Evolutionary conservation across 2,888 invertebrate species (phyloP), one percentile per base, ranked within the genome.

Genomic region (Brenthis ino): DNA sequence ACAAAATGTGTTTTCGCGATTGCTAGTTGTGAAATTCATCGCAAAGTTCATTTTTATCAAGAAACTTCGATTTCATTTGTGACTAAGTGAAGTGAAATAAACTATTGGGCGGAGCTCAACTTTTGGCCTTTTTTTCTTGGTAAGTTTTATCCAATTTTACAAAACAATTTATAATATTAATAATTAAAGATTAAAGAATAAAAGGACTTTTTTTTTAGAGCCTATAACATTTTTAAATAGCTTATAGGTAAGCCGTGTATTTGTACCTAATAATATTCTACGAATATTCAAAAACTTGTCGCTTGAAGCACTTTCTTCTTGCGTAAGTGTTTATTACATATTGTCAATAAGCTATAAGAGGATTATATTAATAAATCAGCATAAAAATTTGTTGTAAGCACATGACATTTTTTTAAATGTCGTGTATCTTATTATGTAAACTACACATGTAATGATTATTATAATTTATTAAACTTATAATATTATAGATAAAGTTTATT

Each of bases 71-170:
- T 65, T 58, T 56, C 50, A 68, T 66, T 71, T 64, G 67, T 70
- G 71, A 71, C 65, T 60, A 28, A 48, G 69, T 72, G 69, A 53
- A 71, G 70, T 70, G 66, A 69, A 72, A 67, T 71, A 66, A 72
- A 64, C 70, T 55, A 65, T 69, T 69, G 75, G 71, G 70, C 74
- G 53, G 65, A 65, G 58, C 73, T 72, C 69, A 72, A 58, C 57
- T 65, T 66, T 71, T 56, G 60, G 55, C 61, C 72, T 69, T 69
- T 65, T 65, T 70, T 69, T 70, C 76, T 76, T 76, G 76, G 76
- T 75, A 66, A 75, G 58, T 58, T 20, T 58, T 24, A 58, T 43
- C 12, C 3, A 57, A 53, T 54, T 24, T 12, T 43, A 8, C 37
- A 43, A 43, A 8, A 37, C 8, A 37, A 8, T 43, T 43, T 11